A percentile compares a stretch with the other conserved stretches of the same genome.
phyloP scores from a whole-genome alignment of 2,888 invertebrate species.

The Augochlorella aurata region DNA sequence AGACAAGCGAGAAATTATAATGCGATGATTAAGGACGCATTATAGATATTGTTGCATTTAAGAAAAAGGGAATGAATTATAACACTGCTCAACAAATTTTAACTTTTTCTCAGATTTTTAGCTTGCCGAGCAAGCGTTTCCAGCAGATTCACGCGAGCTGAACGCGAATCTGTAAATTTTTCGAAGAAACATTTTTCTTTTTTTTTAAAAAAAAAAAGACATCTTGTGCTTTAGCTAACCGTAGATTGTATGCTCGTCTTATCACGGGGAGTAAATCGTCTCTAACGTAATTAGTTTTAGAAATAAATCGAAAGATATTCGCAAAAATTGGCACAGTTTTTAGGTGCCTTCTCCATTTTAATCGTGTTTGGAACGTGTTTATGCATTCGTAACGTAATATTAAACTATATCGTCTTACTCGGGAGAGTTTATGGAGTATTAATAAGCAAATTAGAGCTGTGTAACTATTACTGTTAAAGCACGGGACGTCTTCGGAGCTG shows the following conservation, averaged over 20 bases:
- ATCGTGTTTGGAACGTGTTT: no score
- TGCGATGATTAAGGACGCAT: constrained; percentile 39
- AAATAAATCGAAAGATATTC: no score
- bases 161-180: not conserved
- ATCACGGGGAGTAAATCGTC: no score
- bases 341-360: no score
- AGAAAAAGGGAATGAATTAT: constrained; percentile 8
- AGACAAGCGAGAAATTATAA: constrained; percentile 38
- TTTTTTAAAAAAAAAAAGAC: not conserved
- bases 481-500: not conserved
- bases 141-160: not conserved
- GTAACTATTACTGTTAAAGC: not conserved
- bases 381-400: no score
- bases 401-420: no score
- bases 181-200: not conserved
- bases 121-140: not conserved
- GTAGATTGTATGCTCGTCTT: no score
- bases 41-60: constrained; percentile 54
- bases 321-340: no score
- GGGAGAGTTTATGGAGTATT: no score
- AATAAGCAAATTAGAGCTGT: no score
- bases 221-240: no score
- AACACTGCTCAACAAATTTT: constrained; percentile 10
- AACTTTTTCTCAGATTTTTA: not conserved
- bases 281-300: no score